Evolutionary conservation across 2,113 vertebrate species (phyloP).

Genomic region (Otis tarda): DNA sequence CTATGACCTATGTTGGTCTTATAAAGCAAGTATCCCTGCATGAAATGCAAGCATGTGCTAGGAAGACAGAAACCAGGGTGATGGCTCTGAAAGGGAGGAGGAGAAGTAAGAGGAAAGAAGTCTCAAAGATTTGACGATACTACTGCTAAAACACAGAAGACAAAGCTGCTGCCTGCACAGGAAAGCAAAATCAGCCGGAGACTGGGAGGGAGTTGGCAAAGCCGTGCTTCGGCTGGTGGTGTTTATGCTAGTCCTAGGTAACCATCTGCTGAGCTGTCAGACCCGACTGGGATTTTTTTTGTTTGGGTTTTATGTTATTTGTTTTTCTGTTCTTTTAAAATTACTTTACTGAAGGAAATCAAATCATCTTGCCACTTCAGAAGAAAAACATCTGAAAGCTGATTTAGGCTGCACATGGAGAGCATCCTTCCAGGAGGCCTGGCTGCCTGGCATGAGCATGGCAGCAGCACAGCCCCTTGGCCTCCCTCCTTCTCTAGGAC

Average conservation of each 20-base stretch:
- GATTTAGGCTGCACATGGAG: background rate
- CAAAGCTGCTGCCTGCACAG: background rate
- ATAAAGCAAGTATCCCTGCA: background rate
- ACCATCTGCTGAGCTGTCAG: slow-evolving; percentile 40
- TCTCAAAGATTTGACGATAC: background rate
- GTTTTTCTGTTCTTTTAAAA: slow-evolving; percentile 4
- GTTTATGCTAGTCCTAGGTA: slow-evolving; percentile 8
- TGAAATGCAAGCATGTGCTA: background rate
- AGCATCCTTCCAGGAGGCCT: background rate
- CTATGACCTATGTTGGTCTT: background rate
- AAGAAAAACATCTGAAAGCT: background rate
- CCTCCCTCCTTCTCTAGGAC: background rate
- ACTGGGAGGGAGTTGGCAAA: background rate
- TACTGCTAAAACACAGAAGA: background rate
- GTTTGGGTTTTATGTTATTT: background rate
- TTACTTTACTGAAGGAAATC: slow-evolving; percentile 4
- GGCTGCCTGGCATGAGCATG: background rate
- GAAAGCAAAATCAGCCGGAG: background rate
- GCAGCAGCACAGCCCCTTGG: background rate
- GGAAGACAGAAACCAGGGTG: background rate
- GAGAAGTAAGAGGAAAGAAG: background rate
- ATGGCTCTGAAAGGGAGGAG: background rate
- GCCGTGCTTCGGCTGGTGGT: background rate
- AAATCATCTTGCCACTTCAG: background rate
- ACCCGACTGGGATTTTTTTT: background rate